Conservation (phyloP, 2,888 invertebrate species). For the Biston betularia region DNA sequence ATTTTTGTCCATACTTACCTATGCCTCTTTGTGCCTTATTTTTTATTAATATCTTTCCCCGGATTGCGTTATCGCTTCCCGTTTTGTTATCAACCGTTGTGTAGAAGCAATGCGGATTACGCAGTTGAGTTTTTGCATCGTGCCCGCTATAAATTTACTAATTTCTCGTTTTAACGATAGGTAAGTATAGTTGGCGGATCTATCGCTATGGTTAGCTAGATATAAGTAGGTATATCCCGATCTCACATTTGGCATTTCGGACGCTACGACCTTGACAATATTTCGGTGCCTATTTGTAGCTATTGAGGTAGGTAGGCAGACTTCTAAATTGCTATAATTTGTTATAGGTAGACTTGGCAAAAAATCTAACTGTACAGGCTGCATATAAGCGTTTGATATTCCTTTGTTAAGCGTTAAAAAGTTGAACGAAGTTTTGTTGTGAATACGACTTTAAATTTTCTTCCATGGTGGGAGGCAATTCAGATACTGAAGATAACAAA, state of each 20-base stretch:
- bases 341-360: slow-evolving; percentile 11
- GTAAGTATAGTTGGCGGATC: slow-evolving; percentile 11
- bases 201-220: slow-evolving; percentile 11
- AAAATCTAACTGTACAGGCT: slow-evolving; percentile 21
- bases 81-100: slow-evolving; percentile 24
- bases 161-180: background rate
- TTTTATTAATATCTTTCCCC: background rate
- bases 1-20: slow-evolving; percentile 47
- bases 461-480: too few species aligned
- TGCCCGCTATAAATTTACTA: background rate
- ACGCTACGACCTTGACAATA: slow-evolving; percentile 34
- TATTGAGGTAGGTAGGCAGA: slow-evolving; percentile 41
- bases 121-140: background rate
- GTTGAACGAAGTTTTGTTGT: background rate
- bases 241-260: slow-evolving; percentile 35
- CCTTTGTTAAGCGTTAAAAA: background rate
- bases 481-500: too few species aligned
- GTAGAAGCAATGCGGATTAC: background rate
- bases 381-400: background rate
- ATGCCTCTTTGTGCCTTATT: slow-evolving; percentile 20
- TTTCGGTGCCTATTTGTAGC: slow-evolving; percentile 6
- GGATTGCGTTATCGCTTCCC: slow-evolving; percentile 38
- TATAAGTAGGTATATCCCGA: slow-evolving; percentile 10
- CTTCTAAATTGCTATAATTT: slow-evolving; percentile 29
- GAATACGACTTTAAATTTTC: too few species aligned